Evolutionary conservation across 2,113 vertebrate species (phyloP).

Genomic region (Pagrus major): DNA sequence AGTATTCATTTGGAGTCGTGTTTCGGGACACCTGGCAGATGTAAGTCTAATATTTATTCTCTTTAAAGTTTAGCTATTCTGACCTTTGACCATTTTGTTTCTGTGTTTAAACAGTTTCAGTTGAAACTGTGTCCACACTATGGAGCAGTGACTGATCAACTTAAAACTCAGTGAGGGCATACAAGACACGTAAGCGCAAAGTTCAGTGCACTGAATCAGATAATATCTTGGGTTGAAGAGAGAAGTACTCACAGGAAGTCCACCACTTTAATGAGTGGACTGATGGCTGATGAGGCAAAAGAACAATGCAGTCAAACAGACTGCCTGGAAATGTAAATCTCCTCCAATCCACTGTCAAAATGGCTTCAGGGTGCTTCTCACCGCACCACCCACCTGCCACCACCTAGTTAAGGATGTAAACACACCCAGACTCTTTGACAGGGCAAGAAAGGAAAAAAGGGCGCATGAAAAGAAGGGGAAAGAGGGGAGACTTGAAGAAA

Average conservation of each 20-base stretch:
- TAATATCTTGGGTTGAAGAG: neutral
- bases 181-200: neutral
- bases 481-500: conserved; percentile 49
- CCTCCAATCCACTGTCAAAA: conserved; percentile 43
- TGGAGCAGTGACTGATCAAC: neutral
- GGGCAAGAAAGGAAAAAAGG: conserved; percentile 27
- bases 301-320: conserved; percentile 36
- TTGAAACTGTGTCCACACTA: neutral
- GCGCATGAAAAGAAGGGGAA: conserved; percentile 39
- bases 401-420: conserved; percentile 56
- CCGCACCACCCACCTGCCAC: conserved; percentile 49
- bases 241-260: conserved; percentile 4
- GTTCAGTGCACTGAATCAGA: conserved; percentile 7
- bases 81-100: neutral
- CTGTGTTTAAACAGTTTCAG: neutral
- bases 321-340: conserved; percentile 51
- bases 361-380: conserved; percentile 43
- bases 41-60: too few species aligned
- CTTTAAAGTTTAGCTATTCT: too few species aligned
- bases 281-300: conserved; percentile 29
- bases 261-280: conserved; percentile 27
- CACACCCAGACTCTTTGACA: conserved; percentile 54
- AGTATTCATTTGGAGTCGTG: too few species aligned
- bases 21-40: too few species aligned
- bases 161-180: neutral